phyloP scores from a whole-genome alignment of 2,113 vertebrate species.

The Nicator chloris region DNA sequence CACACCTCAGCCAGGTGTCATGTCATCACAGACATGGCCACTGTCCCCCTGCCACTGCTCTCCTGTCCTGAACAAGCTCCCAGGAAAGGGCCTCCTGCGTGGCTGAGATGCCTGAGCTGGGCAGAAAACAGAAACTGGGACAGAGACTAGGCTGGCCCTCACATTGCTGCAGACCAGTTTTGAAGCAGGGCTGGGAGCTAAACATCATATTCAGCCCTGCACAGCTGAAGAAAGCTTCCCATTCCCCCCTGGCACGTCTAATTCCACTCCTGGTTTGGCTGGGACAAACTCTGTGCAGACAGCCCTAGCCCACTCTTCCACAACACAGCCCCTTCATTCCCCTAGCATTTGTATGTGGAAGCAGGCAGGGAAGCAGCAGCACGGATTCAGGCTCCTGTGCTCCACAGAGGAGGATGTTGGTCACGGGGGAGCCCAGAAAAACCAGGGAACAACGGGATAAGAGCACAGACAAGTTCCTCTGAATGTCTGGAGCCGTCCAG shows the following conservation, averaged over 20 bases:
- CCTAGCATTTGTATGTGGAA: not conserved
- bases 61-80: not conserved
- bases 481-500: not conserved
- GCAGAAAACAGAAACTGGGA: not conserved
- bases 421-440: not conserved
- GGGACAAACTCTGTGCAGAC: not conserved
- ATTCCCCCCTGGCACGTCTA: not conserved
- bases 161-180: not conserved
- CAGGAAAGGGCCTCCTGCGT: fast-evolving
- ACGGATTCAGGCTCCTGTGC: not conserved
- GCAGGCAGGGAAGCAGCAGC: not conserved
- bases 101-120: not conserved
- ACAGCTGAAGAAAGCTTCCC: not conserved
- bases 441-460: not conserved
- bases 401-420: not conserved
- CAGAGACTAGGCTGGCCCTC: not conserved
- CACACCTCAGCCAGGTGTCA: fast-evolving
- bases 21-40: fast-evolving
- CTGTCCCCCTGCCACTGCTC: not conserved
- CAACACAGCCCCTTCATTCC: not conserved
- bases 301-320: not conserved
- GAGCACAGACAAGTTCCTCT: fast-evolving
- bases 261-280: fast-evolving
- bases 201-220: not conserved
- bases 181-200: not conserved